These are phyloP conservation scores for Catostomus latipinnis DNA, from an alignment of 2,797 vertebrate genomes.

Conservation along the genomic window DNA sequence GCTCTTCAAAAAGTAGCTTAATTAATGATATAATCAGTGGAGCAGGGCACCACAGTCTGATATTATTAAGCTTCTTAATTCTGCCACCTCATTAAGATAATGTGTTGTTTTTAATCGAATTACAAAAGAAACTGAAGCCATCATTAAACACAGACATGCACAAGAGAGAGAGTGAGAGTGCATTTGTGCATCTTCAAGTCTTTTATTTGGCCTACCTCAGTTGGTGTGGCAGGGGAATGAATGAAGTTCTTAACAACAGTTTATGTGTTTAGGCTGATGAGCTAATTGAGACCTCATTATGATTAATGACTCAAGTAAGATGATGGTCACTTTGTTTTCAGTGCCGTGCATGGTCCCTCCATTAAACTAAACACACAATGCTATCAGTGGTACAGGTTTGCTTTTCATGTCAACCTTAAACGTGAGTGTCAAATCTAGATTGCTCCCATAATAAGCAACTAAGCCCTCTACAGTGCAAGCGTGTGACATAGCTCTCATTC, in stretches of 20 bases:
- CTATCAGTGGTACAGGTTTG: too few species aligned
- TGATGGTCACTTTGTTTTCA: constrained; percentile 4
- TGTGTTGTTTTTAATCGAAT: constrained; percentile 57
- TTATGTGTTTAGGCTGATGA: constrained; percentile 14
- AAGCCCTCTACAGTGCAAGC: too few species aligned
- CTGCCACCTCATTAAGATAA: constrained; percentile 51
- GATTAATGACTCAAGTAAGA: neutral
- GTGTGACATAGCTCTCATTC: too few species aligned
- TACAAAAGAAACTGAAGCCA: constrained; percentile 51
- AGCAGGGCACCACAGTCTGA: constrained; percentile 49
- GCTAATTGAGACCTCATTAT: constrained; percentile 12
- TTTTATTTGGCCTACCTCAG: constrained; percentile 9
- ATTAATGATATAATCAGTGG: constrained; percentile 57
- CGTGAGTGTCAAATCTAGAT: neutral
- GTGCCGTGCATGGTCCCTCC: neutral
- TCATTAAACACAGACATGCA: constrained; percentile 43
- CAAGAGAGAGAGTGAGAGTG: constrained; percentile 7
- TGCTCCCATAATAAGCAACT: neutral
- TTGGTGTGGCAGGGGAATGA: neutral
- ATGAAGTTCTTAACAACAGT: constrained; percentile 1
- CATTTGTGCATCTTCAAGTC: constrained; percentile 8
- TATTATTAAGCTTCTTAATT: constrained; percentile 56
- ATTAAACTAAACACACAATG: neutral
- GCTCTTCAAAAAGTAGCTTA: constrained; percentile 54
- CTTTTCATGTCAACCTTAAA: neutral